phyloP scores from a whole-genome alignment of 2,113 vertebrate genomes.

The Tretioscincus oriximinensis region DNA sequence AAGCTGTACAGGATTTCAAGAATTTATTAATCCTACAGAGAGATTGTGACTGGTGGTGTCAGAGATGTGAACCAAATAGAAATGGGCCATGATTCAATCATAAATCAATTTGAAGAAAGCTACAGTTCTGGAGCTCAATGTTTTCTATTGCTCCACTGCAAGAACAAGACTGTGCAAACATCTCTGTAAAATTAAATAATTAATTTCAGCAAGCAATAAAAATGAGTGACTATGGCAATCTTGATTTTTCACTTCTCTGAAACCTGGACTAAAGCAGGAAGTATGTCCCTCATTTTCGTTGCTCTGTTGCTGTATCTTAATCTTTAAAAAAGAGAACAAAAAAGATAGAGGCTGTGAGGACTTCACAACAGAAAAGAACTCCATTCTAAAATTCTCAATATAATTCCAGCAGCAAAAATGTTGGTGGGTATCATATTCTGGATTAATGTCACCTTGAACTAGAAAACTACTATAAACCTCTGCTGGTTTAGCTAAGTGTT shows the following conservation, averaged over 20 bases:
- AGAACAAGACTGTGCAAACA: background rate
- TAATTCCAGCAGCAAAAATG: background rate
- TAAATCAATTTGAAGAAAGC: background rate
- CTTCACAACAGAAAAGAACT: too few species aligned
- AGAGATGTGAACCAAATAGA: background rate
- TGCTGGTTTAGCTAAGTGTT: too few species aligned
- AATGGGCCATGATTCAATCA: background rate
- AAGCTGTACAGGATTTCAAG: background rate
- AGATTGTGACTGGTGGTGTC: background rate
- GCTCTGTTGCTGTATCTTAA: too few species aligned
- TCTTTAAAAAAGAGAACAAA: too few species aligned
- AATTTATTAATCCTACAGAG: background rate
- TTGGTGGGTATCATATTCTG: background rate
- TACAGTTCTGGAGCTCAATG: background rate
- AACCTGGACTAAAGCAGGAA: too few species aligned
- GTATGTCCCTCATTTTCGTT: too few species aligned
- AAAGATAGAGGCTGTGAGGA: too few species aligned
- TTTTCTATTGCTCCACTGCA: background rate
- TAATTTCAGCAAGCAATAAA: too few species aligned
- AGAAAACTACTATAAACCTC: background rate
- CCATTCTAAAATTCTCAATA: background rate
- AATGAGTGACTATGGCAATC: too few species aligned
- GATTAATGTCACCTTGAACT: background rate
- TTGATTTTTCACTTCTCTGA: too few species aligned
- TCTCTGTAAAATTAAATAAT: background rate